Base-by-base conservation (phyloP, 2,888 invertebrate species). In the Temnothorax ravouxi region DNA sequence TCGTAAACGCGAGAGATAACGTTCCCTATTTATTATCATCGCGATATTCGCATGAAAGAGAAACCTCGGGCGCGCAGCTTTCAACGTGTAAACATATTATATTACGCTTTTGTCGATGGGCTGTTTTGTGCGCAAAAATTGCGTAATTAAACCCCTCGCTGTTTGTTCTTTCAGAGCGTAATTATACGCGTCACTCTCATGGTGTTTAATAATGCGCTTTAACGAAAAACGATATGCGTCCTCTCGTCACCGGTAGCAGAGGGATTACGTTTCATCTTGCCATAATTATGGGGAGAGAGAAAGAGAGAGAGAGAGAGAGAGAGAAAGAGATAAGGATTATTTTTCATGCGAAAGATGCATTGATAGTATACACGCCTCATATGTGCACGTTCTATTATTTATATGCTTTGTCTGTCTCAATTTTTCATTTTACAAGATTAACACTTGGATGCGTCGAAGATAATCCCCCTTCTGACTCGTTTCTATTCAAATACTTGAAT, bases 201-300 rank as follows among this genome's bases (percentile, higher is more conserved):
- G 56, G 41, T 59, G 79, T 79, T 79, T 79, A 79, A 79, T 79
- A 79, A 79, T 79, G 79, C 56, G 79, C 79, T 79, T 79, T 79
- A 79, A 47, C 79, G 74, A 54, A 47, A 79, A 79, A 79, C 74
- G 74, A 72, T 66, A 66, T 13, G 76, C 52, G 50, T 72, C 29
- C n/a, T 74, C 54, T 52, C 34, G 11, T 59, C 38, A 3, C 25
- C 25, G 76, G 29, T 47, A 38, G 72, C 66, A 67, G 81, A 50
- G 47, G 80, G 82, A 80, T 50, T 59, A 72, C 76, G 66, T 81
- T 88, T 81, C 71, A 29, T 69, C 66, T 83, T 88, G 80, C 83
- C 61, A 62, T 66, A 86, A 88, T 84, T 88, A 86, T 54, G 62
- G 34, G 34, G 3, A 21, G 38, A 38, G 64, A 5, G 52, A 2